Evolutionary conservation across 2,888 invertebrate species (phyloP), one percentile per base, ranked within the genome.

Genomic region (Gasteruption jaculator): DNA sequence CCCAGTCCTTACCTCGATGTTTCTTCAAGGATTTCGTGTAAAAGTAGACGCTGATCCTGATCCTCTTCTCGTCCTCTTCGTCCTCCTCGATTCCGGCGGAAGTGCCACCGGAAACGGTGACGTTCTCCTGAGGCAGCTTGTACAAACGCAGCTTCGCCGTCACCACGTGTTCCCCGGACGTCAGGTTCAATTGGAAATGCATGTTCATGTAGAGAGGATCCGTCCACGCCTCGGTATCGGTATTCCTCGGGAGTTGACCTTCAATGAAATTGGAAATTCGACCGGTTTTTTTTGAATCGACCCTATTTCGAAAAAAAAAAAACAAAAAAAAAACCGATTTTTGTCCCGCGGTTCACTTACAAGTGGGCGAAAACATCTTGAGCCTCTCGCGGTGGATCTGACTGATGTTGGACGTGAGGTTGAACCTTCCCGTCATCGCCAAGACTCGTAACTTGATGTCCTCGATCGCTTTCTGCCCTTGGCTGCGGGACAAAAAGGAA

Each of bases 41-140:
- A 70, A 76, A 77, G 50, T 77, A 80, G 33, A 79, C 73, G 1
- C 79, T 78, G 42, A 80, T 75, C 44, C 78, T 70, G 38, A 80
- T 71, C 48, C 77, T 71, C 54, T 74, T 76, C 30, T 79, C 79
- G 16, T 76, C 76, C 31, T 73, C 71, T 12, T 69, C 62, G 25
- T 58, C 62, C 20, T 60, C 57, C 19, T 54, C 52, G 43, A 49
- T 38, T 14, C 53, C 52, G 52, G 64, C 47, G 49, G 57, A 49
- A 56, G 55, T 20, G 44, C 50, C 29, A 42, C 54, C 45, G 46
- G 66, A 46, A 16, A 46, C 54, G 4, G 70, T 68, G 4, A 53
- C 44, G 44, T 72, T 73, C 38, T 73, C 72, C 46, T 72, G 71
- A 11, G 74, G 72, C 11, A 76, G 49, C 49, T 74, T 73, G 59